Conservation (phyloP, 2,797 vertebrate genomes). For the Channa striata region DNA sequence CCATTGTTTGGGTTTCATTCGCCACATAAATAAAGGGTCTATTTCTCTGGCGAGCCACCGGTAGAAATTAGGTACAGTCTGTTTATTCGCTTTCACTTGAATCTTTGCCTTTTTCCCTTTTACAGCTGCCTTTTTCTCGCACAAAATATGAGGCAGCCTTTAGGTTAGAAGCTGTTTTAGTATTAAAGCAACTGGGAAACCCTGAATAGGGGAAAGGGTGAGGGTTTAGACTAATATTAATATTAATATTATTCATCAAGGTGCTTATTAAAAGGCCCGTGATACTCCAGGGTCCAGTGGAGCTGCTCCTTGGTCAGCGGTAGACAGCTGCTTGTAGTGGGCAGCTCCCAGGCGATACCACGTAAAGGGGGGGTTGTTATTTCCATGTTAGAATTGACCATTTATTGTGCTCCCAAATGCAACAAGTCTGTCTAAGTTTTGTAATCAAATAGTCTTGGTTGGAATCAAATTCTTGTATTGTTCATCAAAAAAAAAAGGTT, state of each 20-base stretch:
- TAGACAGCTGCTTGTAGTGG: slow-evolving; percentile 1
- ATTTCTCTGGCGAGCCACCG: slow-evolving; percentile 35
- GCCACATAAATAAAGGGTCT: slow-evolving; percentile 57
- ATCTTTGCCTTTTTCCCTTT: slow-evolving; percentile 1
- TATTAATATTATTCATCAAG: slow-evolving; percentile 5
- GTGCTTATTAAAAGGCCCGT: slow-evolving; percentile 4
- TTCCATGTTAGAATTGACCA: slow-evolving; percentile 3
- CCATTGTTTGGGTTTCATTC: slow-evolving; percentile 45
- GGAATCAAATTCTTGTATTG: slow-evolving; percentile 34
- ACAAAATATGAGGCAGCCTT: slow-evolving; percentile 16
- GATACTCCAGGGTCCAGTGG: slow-evolving; percentile 20
- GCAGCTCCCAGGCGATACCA: not conserved
- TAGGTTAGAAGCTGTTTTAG: slow-evolving; percentile 28
- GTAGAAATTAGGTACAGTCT: slow-evolving; percentile 44
- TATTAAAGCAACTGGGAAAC: slow-evolving; percentile 10
- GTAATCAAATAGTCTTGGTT: slow-evolving; percentile 39
- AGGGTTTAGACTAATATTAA: slow-evolving; percentile 4
- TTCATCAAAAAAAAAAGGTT: slow-evolving; percentile 47
- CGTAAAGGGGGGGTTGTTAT: not conserved
- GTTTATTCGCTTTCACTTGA: slow-evolving; percentile 40
- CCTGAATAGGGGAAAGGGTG: not conserved
- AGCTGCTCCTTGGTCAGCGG: slow-evolving; percentile 5
- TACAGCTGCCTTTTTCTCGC: slow-evolving; percentile 5
- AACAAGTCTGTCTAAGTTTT: slow-evolving; percentile 28
- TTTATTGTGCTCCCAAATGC: slow-evolving; percentile 15